Evolutionary conservation across 2,888 invertebrate genomes (phyloP), one percentile per base, ranked within the genome.

Genomic region (Doris montereyensis): DNA sequence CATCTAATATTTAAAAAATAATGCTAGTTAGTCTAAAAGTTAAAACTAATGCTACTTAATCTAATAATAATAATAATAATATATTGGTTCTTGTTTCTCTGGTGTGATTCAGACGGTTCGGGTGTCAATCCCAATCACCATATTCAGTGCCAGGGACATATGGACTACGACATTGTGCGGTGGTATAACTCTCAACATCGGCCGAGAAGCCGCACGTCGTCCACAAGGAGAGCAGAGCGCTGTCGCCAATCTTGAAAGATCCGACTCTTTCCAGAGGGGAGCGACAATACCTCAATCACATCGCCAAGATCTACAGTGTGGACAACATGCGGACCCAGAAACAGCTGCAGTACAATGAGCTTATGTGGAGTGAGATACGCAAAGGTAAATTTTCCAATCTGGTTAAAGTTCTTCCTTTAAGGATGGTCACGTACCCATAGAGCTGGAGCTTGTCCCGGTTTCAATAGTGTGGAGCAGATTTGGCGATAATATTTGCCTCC

Each of bases 271-370:
- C 82, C 2, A 75, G 78, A 0, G 87, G 87, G 60, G 87, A 87
- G 68, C 85, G 83, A 65, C 67, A 82, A 3, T 88, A 88, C 81
- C 78, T 88, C 52, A 84, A 82, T 82, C 87, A 86, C 75, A 88
- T 88, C 65, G 85, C 87, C 32, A 84, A 84, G 52, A 85, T 87
- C 57, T 88, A 88, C 81, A 86, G 85, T 74, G 83, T 85, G 30
- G 83, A 84, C 24, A 84, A 85, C 76, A 83, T 88, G 84, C 84
- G 85, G 30, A 71, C 81, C 24, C 81, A 85, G n/a, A 88, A 88
- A 78, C 84, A 86, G 78, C 81, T 84, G 24, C 87, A 88, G 81
- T 88, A 87, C 78, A 81, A 79, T 24, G 83, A 86, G 70, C 83
- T 87, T 21, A 84, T 88, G 24, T 76, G 83, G 30, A 71, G 81